Evolutionary conservation across 1,140 invertebrate species (phyloP).

Genomic region (Bombus difficillimus): DNA sequence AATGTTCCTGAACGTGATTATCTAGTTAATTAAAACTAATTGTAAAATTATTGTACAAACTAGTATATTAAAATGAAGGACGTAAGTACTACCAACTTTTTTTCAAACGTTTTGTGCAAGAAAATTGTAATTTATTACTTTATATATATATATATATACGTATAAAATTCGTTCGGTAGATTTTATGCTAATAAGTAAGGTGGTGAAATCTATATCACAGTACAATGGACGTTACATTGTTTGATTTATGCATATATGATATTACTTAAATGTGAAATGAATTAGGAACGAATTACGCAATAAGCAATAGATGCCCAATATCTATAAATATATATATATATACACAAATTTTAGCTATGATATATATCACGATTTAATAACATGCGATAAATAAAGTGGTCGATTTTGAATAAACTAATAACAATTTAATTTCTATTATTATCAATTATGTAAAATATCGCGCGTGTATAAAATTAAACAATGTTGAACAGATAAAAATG

Average conservation of each 20-base stretch:
- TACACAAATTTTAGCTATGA: neutral
- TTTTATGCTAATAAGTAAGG: neutral
- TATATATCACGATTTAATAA: neutral
- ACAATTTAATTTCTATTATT: neutral
- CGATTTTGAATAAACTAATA: neutral
- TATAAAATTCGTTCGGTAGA: neutral
- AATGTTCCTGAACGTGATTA: neutral
- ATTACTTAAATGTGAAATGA: too few relatives aligned
- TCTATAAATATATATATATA: neutral
- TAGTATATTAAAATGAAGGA: neutral
- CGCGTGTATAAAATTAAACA: neutral
- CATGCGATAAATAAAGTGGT: neutral
- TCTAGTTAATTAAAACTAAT: neutral
- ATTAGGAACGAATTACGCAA: too few relatives aligned
- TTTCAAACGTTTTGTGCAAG: neutral
- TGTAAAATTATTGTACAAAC: neutral
- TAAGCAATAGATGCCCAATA: neutral
- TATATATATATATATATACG: neutral
- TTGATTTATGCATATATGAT: neutral
- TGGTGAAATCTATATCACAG: neutral
- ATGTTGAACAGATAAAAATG: neutral
- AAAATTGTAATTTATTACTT: neutral
- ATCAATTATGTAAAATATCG: neutral
- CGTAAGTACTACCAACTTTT: neutral
- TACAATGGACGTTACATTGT: neutral